Percentiles rank a stretch among this genome's conserved stretches.
Evolutionary conservation across 2,797 vertebrate genomes (phyloP).

Genomic region (Discoglossus pictus): DNA sequence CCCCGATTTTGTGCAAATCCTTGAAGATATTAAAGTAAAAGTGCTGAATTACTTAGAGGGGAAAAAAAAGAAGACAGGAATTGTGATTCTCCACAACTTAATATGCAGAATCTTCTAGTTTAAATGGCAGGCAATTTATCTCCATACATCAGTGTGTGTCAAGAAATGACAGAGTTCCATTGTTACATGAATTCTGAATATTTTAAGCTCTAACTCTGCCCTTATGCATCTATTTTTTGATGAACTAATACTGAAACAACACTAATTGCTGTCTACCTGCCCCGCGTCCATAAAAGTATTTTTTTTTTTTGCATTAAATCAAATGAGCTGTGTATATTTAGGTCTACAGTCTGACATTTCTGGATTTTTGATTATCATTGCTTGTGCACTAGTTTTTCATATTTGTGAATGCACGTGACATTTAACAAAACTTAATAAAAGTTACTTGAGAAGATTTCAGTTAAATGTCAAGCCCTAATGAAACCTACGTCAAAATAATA

Average conservation of each 20-base stretch:
- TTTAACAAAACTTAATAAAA: conserved; percentile 51
- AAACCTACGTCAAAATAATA: conserved; percentile 18
- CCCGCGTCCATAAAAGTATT: conserved; percentile 49
- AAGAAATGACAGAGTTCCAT: conserved; percentile 63
- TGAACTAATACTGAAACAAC: conserved; percentile 56
- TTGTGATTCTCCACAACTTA: conserved; percentile 61
- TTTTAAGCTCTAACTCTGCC: conserved; percentile 63
- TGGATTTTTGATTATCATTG: conserved; percentile 43
- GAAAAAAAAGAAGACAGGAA: conserved; percentile 53
- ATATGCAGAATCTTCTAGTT: conserved; percentile 64
- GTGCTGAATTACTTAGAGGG: conserved; percentile 57
- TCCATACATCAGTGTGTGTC: conserved; percentile 63
- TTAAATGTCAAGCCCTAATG: conserved; percentile 46
- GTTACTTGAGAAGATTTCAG: conserved; percentile 28
- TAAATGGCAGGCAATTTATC: conserved; percentile 70
- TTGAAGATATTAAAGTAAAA: conserved; percentile 62
- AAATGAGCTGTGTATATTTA: conserved; percentile 26
- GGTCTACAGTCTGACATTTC: conserved; percentile 31
- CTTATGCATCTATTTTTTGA: conserved; percentile 64
- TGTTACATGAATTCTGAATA: conserved; percentile 65
- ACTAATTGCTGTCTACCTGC: conserved; percentile 56
- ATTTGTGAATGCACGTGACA: conserved; percentile 51
- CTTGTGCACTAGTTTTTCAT: conserved; percentile 24
- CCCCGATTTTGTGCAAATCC: conserved; percentile 55
- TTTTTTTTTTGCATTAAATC: conserved; percentile 54